Percentiles rank a stretch among this genome's conserved stretches.
phyloP scores from a whole-genome alignment of 2,888 invertebrate genomes.

The Spilarctia lutea region DNA sequence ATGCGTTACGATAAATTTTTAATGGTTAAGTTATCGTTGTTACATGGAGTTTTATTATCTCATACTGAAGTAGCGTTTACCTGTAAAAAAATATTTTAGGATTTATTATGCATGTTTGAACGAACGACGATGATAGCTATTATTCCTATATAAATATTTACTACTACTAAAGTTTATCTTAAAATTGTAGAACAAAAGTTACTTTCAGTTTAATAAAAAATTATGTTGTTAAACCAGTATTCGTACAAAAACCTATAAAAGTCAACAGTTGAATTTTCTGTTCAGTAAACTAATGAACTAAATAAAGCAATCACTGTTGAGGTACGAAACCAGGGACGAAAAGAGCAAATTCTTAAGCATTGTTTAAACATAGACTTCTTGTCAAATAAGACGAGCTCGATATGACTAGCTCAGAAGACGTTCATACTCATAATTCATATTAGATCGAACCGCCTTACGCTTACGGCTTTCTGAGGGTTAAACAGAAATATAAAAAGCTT shows the following conservation, averaged over 20 bases:
- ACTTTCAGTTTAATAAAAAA: no score
- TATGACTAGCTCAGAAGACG: neutral
- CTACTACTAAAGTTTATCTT: no score
- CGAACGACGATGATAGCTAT: no score
- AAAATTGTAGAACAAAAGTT: no score
- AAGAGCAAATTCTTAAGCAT: neutral
- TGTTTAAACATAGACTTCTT: neutral
- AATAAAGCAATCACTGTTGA: neutral
- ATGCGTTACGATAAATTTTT: neutral
- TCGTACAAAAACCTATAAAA: neutral
- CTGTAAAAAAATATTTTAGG: no score
- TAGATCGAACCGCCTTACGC: neutral
- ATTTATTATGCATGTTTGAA: no score
- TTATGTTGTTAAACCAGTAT: neutral
- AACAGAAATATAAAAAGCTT: constrained; percentile 23
- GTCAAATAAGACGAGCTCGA: neutral
- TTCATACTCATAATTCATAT: neutral
- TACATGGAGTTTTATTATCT: neutral
- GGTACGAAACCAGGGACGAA: neutral
- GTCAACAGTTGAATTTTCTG: neutral
- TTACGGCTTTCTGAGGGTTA: neutral
- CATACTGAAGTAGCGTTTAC: no score
- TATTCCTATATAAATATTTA: no score
- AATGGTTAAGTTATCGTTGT: neutral
- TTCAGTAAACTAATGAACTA: neutral